A percentile compares a stretch with the other conserved stretches of the same genome.
Evolutionary conservation across 2,113 vertebrate species (phyloP).

Genomic region (Mesembrinibis cayennensis): DNA sequence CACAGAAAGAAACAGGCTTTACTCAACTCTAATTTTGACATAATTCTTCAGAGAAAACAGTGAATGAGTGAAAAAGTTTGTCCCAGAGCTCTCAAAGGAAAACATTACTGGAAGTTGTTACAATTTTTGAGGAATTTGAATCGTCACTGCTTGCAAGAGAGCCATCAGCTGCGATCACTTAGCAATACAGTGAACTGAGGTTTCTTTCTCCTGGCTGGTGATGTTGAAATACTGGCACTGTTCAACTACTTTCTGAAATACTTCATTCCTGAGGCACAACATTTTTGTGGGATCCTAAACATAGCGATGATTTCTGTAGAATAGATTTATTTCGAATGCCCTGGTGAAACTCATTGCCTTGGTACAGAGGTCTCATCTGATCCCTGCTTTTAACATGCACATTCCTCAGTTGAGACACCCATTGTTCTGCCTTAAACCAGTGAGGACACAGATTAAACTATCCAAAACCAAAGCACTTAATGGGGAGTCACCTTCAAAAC

Average conservation of each 20-base stretch:
- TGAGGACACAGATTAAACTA: not conserved
- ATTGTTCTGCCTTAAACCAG: slow-evolving; percentile 2
- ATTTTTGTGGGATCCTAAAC: not conserved
- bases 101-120: not conserved
- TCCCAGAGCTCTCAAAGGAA: not conserved
- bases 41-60: not conserved
- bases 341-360: not conserved
- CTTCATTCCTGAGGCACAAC: not conserved
- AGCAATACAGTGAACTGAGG: not conserved
- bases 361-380: not conserved
- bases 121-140: slow-evolving; percentile 13
- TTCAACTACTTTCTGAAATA: not conserved
- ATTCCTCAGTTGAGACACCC: not conserved
- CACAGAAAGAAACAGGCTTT: not conserved
- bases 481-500: not conserved
- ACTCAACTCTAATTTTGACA: not conserved
- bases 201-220: not conserved
- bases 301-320: not conserved
- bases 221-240: not conserved
- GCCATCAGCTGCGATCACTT: not conserved
- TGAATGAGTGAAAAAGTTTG: not conserved
- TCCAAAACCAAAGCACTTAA: not conserved
- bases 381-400: not conserved
- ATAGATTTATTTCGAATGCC: not conserved
- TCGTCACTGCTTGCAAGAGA: not conserved